Conservation (phyloP, 64 coral and sea anemone species). For the Hydrozoanthus tunicans region DNA sequence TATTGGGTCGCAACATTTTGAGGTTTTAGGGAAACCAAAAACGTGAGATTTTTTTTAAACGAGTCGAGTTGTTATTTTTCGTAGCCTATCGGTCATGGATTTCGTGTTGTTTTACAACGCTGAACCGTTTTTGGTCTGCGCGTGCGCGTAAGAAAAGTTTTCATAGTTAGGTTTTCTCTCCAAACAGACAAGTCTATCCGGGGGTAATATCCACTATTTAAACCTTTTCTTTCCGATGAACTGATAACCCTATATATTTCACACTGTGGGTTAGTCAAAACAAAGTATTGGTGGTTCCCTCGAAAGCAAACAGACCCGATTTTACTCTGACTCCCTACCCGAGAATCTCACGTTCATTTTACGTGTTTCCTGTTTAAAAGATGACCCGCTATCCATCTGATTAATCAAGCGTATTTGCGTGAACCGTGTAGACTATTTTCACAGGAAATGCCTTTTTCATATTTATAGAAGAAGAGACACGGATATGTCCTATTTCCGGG, state of each 20-base stretch:
- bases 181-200: neutral
- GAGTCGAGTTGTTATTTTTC: conserved; percentile 25
- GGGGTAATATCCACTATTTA: neutral
- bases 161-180: neutral
- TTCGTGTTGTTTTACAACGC: neutral
- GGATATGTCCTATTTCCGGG: conserved; percentile 63
- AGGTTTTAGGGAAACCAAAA: neutral
- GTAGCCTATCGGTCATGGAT: conserved; percentile 28
- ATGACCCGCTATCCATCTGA: conserved; percentile 4
- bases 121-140: neutral
- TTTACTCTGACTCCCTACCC: neutral
- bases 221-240: neutral
- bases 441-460: conserved; percentile 69
- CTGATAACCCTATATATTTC: conserved; percentile 1
- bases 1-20: neutral
- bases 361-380: conserved; percentile 3
- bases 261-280: conserved; percentile 14
- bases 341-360: too few species aligned
- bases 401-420: conserved; percentile 31
- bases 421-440: conserved; percentile 22
- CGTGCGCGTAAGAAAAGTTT: neutral
- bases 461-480: conserved; percentile 64
- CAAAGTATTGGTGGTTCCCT: neutral
- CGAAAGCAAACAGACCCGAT: neutral
- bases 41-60: neutral